Evolutionary conservation across 2,888 invertebrate species (phyloP).

Genomic region (Melieria picta): DNA sequence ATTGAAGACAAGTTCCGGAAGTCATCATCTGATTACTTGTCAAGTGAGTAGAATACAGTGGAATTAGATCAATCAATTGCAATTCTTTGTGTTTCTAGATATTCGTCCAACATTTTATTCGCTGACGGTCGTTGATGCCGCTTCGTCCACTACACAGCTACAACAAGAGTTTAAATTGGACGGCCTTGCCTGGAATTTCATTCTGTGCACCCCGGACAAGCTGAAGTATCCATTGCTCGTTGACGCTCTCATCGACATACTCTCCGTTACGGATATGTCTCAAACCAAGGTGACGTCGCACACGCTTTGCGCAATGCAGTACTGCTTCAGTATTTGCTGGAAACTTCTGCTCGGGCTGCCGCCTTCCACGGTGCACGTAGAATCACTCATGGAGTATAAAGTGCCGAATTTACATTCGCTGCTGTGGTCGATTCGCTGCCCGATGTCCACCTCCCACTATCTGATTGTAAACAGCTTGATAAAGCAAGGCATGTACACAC

Average conservation of each 20-base stretch:
- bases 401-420: conserved; percentile 83
- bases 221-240: conserved; percentile 87
- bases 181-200: conserved; percentile 92
- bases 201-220: conserved; percentile 91
- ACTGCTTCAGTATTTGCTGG: conserved; percentile 76
- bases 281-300: conserved; percentile 64
- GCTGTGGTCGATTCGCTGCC: conserved; percentile 88
- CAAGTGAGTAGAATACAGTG: conserved; percentile 49
- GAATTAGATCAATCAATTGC: neutral
- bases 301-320: conserved; percentile 85
- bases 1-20: conserved; percentile 80
- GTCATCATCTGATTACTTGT: conserved; percentile 66
- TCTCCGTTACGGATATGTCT: conserved; percentile 82
- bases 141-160: conserved; percentile 46
- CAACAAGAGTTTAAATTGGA: conserved; percentile 90
- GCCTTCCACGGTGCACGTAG: conserved; percentile 89
- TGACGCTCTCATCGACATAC: conserved; percentile 84
- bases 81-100: conserved; percentile 58
- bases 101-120: conserved; percentile 94
- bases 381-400: conserved; percentile 78
- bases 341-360: conserved; percentile 86
- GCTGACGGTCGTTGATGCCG: conserved; percentile 77
- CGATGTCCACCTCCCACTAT: conserved; percentile 86
- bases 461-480: conserved; percentile 87
- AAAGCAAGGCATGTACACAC: conserved; percentile 89